Evolutionary conservation across 2,113 vertebrate species (phyloP).

Genomic region (Sturnus vulgaris): DNA sequence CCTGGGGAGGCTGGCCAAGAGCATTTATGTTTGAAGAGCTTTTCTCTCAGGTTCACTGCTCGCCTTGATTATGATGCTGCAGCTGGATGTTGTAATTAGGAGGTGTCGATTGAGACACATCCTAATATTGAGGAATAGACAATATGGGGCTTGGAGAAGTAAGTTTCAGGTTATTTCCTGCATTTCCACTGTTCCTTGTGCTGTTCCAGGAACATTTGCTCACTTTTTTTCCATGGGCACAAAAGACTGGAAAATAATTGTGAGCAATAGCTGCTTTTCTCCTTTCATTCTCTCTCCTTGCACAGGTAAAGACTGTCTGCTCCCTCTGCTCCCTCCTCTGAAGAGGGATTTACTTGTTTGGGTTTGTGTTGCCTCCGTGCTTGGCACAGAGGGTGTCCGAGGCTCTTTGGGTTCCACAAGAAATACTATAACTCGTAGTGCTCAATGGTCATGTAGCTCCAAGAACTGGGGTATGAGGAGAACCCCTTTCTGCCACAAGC

Average conservation of each 20-base stretch:
- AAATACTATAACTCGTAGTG: not conserved
- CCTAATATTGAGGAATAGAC: not conserved
- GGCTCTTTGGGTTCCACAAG: not conserved
- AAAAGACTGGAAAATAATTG: not conserved
- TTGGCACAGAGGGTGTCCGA: not conserved
- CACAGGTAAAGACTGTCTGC: fast-evolving
- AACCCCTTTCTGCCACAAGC: not conserved
- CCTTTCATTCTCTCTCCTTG: not conserved
- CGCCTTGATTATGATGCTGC: not conserved
- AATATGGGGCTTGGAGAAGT: not conserved
- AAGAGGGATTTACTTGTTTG: not conserved
- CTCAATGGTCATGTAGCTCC: not conserved
- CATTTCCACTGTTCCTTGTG: not conserved
- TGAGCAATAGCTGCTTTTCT: not conserved
- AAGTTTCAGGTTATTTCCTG: not conserved
- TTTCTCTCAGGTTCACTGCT: not conserved
- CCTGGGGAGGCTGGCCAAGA: not conserved
- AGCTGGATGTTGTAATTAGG: not conserved
- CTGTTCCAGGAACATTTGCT: not conserved
- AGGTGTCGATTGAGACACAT: not conserved
- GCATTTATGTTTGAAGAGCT: not conserved
- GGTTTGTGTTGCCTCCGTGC: not conserved
- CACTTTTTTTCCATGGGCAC: not conserved
- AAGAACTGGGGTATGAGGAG: not conserved
- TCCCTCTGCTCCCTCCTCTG: not conserved